Percentiles rank a stretch among this genome's conserved stretches.
Evolutionary conservation across 2,113 vertebrate genomes (phyloP).

Genomic region (Petroica traversi): DNA sequence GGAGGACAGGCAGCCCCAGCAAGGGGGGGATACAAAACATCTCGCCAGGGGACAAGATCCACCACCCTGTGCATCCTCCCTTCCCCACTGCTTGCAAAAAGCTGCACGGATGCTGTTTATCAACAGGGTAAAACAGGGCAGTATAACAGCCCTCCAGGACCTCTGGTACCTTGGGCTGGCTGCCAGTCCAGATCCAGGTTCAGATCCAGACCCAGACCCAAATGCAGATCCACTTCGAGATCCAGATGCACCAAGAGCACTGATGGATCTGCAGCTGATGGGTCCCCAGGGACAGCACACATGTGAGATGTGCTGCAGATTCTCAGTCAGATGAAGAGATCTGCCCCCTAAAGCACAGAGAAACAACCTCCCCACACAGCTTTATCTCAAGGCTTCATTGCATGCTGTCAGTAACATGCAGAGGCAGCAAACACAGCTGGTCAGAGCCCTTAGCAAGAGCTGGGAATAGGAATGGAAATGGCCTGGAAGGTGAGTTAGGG

Average conservation of each 20-base stretch:
- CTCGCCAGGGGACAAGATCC: neutral
- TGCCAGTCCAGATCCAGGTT: neutral
- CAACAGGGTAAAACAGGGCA: neutral
- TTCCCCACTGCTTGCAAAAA: neutral
- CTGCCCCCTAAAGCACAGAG: neutral
- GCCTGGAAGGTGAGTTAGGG: neutral
- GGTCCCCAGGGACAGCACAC: neutral
- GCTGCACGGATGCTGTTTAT: neutral
- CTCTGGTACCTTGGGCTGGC: neutral
- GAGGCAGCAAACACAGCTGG: neutral
- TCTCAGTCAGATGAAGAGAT: neutral
- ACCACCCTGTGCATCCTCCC: neutral
- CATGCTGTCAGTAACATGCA: neutral
- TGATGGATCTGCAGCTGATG: neutral
- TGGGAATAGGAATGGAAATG: neutral
- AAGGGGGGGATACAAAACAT: neutral
- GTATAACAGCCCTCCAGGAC: neutral
- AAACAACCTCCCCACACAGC: neutral
- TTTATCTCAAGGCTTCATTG: neutral
- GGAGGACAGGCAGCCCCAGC: neutral
- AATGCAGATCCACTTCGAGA: neutral
- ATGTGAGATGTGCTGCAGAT: rapidly evolving
- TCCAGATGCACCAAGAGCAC: neutral
- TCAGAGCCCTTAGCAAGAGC: neutral
- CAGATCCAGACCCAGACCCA: neutral